Evolutionary conservation across 1,140 invertebrate genomes (phyloP).

Genomic region (Dermatophagoides farinae): DNA sequence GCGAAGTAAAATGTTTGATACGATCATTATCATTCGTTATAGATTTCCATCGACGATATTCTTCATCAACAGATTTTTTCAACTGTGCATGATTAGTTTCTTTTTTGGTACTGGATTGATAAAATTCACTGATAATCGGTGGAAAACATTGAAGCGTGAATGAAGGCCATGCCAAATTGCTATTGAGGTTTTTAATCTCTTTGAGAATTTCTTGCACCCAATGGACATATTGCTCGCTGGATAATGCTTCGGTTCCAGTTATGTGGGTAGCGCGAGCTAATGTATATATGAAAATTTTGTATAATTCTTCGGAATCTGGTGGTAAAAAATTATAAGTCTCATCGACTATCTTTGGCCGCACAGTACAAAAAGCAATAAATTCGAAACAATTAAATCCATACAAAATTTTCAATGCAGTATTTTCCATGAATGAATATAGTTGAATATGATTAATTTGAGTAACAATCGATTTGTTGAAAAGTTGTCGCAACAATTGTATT

Average conservation of each 20-base stretch:
- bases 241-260: conserved; percentile 44
- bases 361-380: conserved; percentile 25
- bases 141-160: conserved; percentile 83
- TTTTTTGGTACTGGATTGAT: conserved; percentile 22
- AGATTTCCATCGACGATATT: conserved; percentile 81
- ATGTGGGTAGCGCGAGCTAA: conserved; percentile 83
- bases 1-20: conserved; percentile 77
- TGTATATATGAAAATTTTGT: conserved; percentile 56
- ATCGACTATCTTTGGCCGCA: conserved; percentile 60
- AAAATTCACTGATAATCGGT: conserved; percentile 63
- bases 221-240: conserved; percentile 30
- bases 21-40: conserved; percentile 79
- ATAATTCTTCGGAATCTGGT: conserved; percentile 80
- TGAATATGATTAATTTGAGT: conserved; percentile 87
- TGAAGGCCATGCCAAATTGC: conserved; percentile 49
- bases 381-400: conserved; percentile 74
- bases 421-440: conserved; percentile 80
- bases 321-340: conserved; percentile 49
- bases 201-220: conserved; percentile 77
- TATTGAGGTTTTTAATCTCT: conserved; percentile 70
- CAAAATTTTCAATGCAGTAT: conserved; percentile 69
- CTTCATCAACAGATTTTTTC: conserved; percentile 60
- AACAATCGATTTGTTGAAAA: conserved; percentile 62
- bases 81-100: conserved; percentile 19
- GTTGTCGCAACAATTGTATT: conserved; percentile 66